These are phyloP conservation scores for Montipora capricornis DNA, from an alignment of 64 coral and sea anemone genomes.

Conservation along the genomic window DNA sequence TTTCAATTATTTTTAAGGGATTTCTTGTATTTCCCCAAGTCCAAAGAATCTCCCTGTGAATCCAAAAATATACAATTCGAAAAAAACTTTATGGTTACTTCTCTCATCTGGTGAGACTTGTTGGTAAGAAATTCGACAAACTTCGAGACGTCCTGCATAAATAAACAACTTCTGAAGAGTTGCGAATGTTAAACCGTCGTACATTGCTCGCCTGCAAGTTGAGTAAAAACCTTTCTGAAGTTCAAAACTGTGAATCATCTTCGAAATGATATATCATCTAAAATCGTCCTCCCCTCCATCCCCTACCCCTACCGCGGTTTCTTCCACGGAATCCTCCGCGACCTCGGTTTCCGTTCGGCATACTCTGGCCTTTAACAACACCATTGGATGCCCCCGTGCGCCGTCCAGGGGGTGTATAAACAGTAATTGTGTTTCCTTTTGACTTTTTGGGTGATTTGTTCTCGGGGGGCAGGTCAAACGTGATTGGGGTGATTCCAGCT, in stretches of 20 bases:
- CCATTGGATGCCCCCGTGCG: conserved; percentile 86
- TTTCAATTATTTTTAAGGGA: neutral
- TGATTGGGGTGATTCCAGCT: conserved; percentile 98
- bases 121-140: neutral
- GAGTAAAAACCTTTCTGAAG: neutral
- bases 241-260: neutral
- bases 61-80: neutral
- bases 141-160: neutral
- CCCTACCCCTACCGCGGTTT: conserved; percentile 63
- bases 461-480: conserved; percentile 87
- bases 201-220: neutral
- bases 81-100: neutral
- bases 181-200: neutral
- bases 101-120: neutral
- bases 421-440: conserved; percentile 60
- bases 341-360: conserved; percentile 79
- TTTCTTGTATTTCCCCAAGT: neutral
- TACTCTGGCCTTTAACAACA: conserved; percentile 80
- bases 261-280: too few species aligned
- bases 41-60: neutral
- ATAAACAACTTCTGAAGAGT: conserved; percentile 9
- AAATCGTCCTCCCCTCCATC: conserved; percentile 54
- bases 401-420: conserved; percentile 89
- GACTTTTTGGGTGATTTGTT: conserved; percentile 63
- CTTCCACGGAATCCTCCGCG: conserved; percentile 69